Percentiles rank a stretch among this genome's conserved stretches.
These are phyloP conservation scores for Pogoniulus pusillus DNA, from an alignment of 2,797 vertebrate species.

Conservation along the genomic window DNA sequence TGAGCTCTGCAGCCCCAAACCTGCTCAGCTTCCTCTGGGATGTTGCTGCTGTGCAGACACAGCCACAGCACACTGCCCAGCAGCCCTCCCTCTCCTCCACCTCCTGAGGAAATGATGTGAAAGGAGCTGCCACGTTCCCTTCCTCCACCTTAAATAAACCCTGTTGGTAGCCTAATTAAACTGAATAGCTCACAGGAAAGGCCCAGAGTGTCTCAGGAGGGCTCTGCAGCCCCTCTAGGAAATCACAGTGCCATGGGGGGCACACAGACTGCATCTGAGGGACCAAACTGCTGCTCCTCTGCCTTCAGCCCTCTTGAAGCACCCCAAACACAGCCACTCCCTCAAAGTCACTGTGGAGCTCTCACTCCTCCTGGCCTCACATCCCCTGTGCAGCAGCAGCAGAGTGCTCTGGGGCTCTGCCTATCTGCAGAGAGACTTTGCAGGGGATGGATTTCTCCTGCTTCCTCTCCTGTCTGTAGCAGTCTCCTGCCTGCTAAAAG, in stretches of 20 bases:
- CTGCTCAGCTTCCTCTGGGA: background rate
- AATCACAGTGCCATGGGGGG: background rate
- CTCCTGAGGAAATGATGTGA: background rate
- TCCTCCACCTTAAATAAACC: slow-evolving; percentile 28
- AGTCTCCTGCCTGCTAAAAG: background rate
- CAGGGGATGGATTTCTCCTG: background rate
- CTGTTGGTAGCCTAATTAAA: slow-evolving; percentile 21
- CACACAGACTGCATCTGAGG: background rate
- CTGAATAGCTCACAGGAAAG: slow-evolving; percentile 17
- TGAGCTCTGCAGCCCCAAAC: background rate
- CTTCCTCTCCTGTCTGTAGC: background rate
- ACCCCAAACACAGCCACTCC: background rate
- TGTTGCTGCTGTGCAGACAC: background rate
- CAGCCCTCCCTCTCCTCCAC: background rate
- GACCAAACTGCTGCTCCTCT: background rate
- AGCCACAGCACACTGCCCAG: background rate
- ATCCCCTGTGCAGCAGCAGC: too few species aligned
- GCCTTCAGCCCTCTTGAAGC: background rate
- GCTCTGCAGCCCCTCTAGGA: background rate
- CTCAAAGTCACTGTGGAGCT: background rate
- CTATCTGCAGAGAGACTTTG: background rate
- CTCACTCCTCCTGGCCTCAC: background rate
- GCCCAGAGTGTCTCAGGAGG: slow-evolving; percentile 22
- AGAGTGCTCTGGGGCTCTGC: background rate
- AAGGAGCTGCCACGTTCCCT: background rate